A percentile compares a stretch with the other conserved stretches of the same genome.
Evolutionary conservation across 2,888 invertebrate genomes (phyloP).

Genomic region (Lapara coniferarum): DNA sequence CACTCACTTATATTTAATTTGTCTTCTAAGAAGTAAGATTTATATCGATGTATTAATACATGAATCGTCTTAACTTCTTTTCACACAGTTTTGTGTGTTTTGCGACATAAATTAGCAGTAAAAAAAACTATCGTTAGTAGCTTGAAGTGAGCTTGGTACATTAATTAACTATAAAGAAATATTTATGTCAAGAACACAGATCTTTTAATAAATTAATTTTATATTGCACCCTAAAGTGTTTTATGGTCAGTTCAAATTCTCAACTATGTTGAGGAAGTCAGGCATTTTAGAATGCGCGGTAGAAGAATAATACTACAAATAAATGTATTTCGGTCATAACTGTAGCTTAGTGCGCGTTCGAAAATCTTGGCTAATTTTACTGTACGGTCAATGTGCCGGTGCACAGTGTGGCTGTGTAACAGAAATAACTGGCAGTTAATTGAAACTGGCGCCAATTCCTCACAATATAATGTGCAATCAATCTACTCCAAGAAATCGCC

Average conservation of each 20-base stretch:
- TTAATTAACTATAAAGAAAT: too few species aligned
- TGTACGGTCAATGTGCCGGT: slow-evolving; percentile 73
- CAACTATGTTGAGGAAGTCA: not conserved
- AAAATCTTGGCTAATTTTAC: slow-evolving; percentile 72
- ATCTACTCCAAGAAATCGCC: slow-evolving; percentile 55
- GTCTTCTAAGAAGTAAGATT: not conserved
- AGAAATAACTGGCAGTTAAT: slow-evolving; percentile 72
- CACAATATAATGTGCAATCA: slow-evolving; percentile 61
- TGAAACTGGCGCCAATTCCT: slow-evolving; percentile 65
- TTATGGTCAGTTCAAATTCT: not conserved
- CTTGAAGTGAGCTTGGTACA: too few species aligned
- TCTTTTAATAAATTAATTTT: too few species aligned
- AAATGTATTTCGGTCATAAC: slow-evolving; percentile 65
- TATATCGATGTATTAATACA: not conserved
- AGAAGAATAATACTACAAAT: slow-evolving; percentile 48
- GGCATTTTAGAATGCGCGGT: not conserved
- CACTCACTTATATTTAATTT: not conserved
- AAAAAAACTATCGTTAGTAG: too few species aligned
- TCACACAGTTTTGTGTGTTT: too few species aligned
- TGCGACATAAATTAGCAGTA: too few species aligned
- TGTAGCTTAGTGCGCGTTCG: slow-evolving; percentile 60
- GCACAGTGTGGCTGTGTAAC: slow-evolving; percentile 48
- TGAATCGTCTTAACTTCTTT: not conserved
- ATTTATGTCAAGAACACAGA: too few species aligned
- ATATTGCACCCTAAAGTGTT: too few species aligned